Evolutionary conservation across 2,797 vertebrate genomes (phyloP).

Genomic region (Poecilia picta): DNA sequence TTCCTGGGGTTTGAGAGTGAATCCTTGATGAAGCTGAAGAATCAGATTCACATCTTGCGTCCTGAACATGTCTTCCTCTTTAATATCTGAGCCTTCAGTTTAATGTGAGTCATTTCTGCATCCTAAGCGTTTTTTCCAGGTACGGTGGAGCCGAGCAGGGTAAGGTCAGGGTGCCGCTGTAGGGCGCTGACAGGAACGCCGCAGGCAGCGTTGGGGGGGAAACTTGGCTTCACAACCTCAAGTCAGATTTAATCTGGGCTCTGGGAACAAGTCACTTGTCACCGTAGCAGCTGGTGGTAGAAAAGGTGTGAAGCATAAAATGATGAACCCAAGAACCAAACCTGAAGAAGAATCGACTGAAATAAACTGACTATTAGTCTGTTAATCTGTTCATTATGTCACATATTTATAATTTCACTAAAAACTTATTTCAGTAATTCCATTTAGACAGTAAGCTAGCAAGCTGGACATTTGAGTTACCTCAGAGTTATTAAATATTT

Average conservation of each 20-base stretch:
- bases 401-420: not conserved
- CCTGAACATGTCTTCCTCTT: too few relatives aligned
- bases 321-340: not conserved
- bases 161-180: slow-evolving; percentile 17
- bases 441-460: not conserved
- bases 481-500: too few relatives aligned
- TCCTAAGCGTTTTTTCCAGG: slow-evolving; percentile 8
- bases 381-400: not conserved
- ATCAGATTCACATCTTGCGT: not conserved
- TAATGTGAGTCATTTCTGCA: not conserved
- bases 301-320: not conserved
- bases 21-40: slow-evolving; percentile 15
- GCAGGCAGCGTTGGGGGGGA: not conserved
- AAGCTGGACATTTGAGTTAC: too few relatives aligned
- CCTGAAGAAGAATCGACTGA: not conserved
- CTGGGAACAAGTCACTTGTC: slow-evolving; percentile 10
- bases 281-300: slow-evolving; percentile 10
- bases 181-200: slow-evolving; percentile 6
- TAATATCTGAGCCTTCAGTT: not conserved
- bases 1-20: not conserved
- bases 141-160: not conserved
- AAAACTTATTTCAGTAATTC: not conserved
- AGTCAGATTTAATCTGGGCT: slow-evolving; percentile 10
- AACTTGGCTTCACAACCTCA: slow-evolving; percentile 15
- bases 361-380: not conserved